These are phyloP conservation scores for Petrocephalus schoutedeni DNA, from an alignment of 2,797 vertebrate genomes.

Conservation along the genomic window DNA sequence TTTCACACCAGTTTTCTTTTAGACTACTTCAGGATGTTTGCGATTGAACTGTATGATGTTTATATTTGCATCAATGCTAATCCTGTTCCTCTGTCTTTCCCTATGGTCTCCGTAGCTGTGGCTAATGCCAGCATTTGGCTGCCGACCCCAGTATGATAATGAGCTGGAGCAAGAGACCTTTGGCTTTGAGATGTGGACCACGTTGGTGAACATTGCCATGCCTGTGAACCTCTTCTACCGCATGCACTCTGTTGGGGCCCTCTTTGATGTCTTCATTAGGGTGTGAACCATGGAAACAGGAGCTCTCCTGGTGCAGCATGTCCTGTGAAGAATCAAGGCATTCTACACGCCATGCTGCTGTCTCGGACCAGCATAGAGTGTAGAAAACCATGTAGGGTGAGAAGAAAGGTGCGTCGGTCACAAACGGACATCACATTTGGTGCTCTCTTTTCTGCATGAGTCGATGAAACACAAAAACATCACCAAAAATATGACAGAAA, in stretches of 20 bases:
- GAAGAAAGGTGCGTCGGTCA: not conserved
- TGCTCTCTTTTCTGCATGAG: not conserved
- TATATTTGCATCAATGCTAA: not conserved
- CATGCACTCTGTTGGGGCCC: constrained; percentile 91
- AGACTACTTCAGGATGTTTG: not conserved
- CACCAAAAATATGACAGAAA: not conserved
- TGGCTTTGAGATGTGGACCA: constrained; percentile 88
- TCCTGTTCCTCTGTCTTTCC: not conserved
- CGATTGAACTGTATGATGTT: not conserved
- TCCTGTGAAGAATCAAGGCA: not conserved
- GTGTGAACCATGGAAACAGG: constrained; percentile 46
- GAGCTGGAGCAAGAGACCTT: constrained; percentile 84
- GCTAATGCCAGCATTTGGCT: constrained; percentile 92
- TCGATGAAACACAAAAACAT: not conserved
- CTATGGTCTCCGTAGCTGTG: constrained; percentile 71
- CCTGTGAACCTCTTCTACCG: constrained; percentile 96
- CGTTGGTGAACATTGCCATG: constrained; percentile 90
- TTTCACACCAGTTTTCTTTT: not conserved
- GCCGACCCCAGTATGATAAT: constrained; percentile 90
- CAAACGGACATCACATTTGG: not conserved
- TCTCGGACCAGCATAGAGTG: not conserved
- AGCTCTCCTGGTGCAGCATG: not conserved
- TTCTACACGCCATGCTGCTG: not conserved
- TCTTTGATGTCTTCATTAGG: constrained; percentile 82
- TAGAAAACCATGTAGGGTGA: not conserved